Evolutionary conservation across 2,888 invertebrate genomes (phyloP).

Genomic region (Sceliomorpha sp.): DNA sequence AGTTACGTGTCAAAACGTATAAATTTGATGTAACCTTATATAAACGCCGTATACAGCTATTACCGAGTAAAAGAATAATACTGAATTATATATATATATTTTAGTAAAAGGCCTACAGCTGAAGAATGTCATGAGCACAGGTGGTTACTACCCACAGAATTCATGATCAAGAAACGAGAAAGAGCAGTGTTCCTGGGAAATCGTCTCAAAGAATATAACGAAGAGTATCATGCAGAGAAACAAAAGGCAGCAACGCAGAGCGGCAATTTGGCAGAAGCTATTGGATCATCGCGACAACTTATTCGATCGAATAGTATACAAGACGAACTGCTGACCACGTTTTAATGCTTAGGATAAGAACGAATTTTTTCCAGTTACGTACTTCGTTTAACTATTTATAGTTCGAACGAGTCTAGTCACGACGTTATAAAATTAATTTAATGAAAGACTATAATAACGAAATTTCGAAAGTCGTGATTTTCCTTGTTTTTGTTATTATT

Average conservation of each 20-base stretch:
- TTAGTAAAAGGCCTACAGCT: conserved; percentile 93
- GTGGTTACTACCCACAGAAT: conserved; percentile 96
- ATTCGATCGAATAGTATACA: conserved; percentile 91
- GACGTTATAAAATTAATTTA: conserved; percentile 30
- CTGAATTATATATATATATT: conserved; percentile 73
- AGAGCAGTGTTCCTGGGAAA: conserved; percentile 92
- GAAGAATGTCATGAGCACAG: conserved; percentile 98
- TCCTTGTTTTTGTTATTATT: conserved; percentile 75
- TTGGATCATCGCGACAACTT: conserved; percentile 83
- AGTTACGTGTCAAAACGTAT: too few relatives aligned
- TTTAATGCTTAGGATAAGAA: conserved; percentile 69
- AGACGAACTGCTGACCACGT: conserved; percentile 87
- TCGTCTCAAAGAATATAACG: conserved; percentile 90
- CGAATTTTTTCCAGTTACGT: conserved; percentile 69
- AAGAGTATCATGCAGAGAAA: conserved; percentile 88
- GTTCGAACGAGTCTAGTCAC: conserved; percentile 61
- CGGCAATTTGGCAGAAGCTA: conserved; percentile 82
- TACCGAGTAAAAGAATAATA: conserved; percentile 16
- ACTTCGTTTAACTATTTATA: conserved; percentile 63
- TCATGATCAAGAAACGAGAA: conserved; percentile 95
- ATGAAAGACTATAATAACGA: conserved; percentile 39
- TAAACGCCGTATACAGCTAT: too few relatives aligned
- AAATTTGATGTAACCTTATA: too few relatives aligned
- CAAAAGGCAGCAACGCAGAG: conserved; percentile 83
- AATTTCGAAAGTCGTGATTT: conserved; percentile 62